Percentiles rank a stretch among this genome's conserved stretches.
Conservation (phyloP, 35 echinoderm and acorn worm species). For the Ophioderma brevispina region DNA sequence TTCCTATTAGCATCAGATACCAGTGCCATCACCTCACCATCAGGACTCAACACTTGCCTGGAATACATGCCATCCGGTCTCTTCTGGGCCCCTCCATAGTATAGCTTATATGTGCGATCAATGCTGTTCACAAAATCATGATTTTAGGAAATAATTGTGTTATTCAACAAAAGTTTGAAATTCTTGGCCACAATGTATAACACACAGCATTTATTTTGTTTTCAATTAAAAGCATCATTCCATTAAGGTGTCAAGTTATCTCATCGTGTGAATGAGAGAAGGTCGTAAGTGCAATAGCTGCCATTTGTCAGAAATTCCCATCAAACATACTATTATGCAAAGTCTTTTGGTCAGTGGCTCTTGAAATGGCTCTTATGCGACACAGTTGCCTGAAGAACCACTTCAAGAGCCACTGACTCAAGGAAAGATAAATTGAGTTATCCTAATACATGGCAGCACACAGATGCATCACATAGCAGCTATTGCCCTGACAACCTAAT, state of each 20-base stretch:
- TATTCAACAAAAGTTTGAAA: neutral
- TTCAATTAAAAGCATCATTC: neutral
- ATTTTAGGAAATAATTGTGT: neutral
- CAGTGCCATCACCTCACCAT: slow-evolving; percentile 65
- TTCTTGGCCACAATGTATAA: neutral
- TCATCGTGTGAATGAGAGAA: too few species aligned
- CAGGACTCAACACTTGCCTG: slow-evolving; percentile 41
- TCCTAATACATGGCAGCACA: too few species aligned
- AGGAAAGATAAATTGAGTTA: too few species aligned
- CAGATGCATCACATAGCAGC: too few species aligned
- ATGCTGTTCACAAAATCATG: slow-evolving; percentile 48
- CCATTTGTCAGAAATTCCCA: too few species aligned
- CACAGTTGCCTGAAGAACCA: too few species aligned
- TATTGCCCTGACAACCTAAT: too few species aligned
- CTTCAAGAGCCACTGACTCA: too few species aligned
- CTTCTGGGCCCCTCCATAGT: slow-evolving; percentile 90
- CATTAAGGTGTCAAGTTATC: neutral
- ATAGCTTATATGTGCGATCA: slow-evolving; percentile 93
- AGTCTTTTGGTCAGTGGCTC: too few species aligned
- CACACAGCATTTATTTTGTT: neutral
- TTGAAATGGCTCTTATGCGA: too few species aligned
- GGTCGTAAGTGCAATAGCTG: too few species aligned
- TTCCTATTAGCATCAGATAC: slow-evolving; percentile 90
- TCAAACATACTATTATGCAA: too few species aligned
- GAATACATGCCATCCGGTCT: slow-evolving; percentile 96